phyloP scores from a whole-genome alignment of 2,888 invertebrate species.

The Odontocerum albicorne region DNA sequence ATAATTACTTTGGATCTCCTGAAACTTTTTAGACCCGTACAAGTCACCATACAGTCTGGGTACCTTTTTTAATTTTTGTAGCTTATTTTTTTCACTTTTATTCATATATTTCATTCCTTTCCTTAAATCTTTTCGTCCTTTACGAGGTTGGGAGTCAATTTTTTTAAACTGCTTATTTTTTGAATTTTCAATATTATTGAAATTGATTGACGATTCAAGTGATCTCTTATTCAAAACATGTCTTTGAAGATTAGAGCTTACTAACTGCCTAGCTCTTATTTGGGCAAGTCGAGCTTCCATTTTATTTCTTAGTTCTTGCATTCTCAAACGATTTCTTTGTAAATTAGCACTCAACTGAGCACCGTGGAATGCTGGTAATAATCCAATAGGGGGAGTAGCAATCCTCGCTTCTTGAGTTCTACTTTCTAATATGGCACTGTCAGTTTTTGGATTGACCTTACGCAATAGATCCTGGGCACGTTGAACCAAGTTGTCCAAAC shows the following conservation, averaged over 20 bases:
- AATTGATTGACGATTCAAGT: no score
- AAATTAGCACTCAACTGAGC: slow-evolving; percentile 12
- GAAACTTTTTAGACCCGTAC: no score
- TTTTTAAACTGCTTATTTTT: no score
- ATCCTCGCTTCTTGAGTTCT: slow-evolving; percentile 9
- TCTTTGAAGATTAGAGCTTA: neutral
- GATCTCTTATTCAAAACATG: slow-evolving; percentile 9
- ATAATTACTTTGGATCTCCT: neutral
- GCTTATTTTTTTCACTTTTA: no score
- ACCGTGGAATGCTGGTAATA: neutral
- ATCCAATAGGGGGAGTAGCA: neutral
- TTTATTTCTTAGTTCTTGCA: slow-evolving; percentile 26
- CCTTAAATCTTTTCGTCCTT: neutral
- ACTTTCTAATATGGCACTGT: neutral
- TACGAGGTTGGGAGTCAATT: no score
- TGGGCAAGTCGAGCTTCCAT: slow-evolving; percentile 34
- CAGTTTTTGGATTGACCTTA: slow-evolving; percentile 33
- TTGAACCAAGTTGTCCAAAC: slow-evolving; percentile 38
- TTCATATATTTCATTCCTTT: neutral
- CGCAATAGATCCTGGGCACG: slow-evolving; percentile 40
- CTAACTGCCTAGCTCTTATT: slow-evolving; percentile 7
- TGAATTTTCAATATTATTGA: no score
- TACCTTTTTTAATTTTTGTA: neutral
- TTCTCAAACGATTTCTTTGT: slow-evolving; percentile 23
- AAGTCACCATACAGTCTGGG: neutral